Base-by-base conservation (phyloP, 2,113 vertebrate genomes). In the Notothenia rossii region DNA sequence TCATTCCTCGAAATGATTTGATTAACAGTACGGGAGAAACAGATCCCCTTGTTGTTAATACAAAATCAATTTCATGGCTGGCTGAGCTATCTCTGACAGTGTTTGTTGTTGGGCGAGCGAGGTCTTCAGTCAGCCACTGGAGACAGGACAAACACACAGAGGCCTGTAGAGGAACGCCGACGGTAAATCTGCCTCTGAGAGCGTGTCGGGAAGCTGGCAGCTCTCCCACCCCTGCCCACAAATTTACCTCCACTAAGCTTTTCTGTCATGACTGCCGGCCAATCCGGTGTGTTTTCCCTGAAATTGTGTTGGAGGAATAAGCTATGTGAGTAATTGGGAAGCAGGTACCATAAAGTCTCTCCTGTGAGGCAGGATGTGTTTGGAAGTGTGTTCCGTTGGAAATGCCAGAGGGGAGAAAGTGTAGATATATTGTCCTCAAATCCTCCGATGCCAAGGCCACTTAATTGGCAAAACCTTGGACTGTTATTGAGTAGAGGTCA, bases 51-150 rank as follows among this genome's bases (percentile, higher is more conserved):
- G 97, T 96, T 98, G 96, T 97, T 97, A 96, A 97, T 97, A 97
- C 96, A 97, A 97, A 98, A 97, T 97, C 97, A 98, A 98, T 98
- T 98, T 98, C 97, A 98, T 96, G 96, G 95, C 93, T 96, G 96
- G 94, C 94, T 96, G 95, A 94, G 90, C 95, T 95, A 96, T 95
- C 93, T 93, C 91, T 93, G 89, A 91, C 89, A 76, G 84, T 91
- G 88, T 94, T 94, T 94, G 93, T 93, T 96, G 94, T 96, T 89
- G 88, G 86, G 60, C 46, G 81, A 71, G 81, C 89, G 66, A 89
- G 88, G 88, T 90, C 93, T 81, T 93, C 88, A 90, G 81, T 94
- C 93, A 91, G 84, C 83, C 86, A 56, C 77, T 55, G 85, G 88
- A 90, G 90, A 91, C 88, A 68, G 72, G 85, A 54, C 78, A 77